Conservation (phyloP, 2,113 vertebrate genomes). For the Gymnarchus niloticus region DNA sequence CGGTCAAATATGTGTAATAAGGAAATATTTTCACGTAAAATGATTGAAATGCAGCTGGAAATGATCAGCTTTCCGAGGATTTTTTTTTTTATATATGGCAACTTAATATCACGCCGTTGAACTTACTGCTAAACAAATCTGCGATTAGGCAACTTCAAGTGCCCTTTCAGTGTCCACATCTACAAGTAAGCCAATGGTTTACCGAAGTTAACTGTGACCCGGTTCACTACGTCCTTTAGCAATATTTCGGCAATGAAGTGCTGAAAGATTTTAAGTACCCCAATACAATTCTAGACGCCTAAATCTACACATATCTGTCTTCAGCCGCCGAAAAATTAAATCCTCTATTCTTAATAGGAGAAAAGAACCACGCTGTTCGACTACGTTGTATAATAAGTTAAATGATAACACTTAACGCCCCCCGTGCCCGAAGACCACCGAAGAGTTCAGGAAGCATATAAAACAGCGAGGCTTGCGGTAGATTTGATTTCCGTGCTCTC, state of each 20-base stretch:
- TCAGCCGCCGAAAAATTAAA: neutral
- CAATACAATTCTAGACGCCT: neutral
- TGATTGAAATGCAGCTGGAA: conserved; percentile 7
- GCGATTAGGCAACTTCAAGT: no score
- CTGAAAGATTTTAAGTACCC: neutral
- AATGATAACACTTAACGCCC: neutral
- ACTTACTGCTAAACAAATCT: no score
- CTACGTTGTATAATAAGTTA: neutral
- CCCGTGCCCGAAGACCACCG: neutral
- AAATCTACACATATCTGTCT: neutral
- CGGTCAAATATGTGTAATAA: neutral
- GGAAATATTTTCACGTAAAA: neutral
- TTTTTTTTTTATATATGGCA: no score
- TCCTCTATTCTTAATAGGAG: neutral
- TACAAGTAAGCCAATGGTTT: no score
- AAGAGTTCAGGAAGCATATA: neutral
- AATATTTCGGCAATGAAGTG: neutral
- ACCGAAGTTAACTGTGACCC: no score
- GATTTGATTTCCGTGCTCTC: neutral
- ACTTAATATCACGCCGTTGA: no score
- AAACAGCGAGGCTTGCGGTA: neutral
- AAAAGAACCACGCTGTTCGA: neutral
- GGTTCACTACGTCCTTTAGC: no score
- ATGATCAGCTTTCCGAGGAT: conserved; percentile 6
- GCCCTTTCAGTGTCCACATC: neutral